Base-by-base conservation (phyloP, 2,888 invertebrate genomes). In the Maniola hyperantus region DNA sequence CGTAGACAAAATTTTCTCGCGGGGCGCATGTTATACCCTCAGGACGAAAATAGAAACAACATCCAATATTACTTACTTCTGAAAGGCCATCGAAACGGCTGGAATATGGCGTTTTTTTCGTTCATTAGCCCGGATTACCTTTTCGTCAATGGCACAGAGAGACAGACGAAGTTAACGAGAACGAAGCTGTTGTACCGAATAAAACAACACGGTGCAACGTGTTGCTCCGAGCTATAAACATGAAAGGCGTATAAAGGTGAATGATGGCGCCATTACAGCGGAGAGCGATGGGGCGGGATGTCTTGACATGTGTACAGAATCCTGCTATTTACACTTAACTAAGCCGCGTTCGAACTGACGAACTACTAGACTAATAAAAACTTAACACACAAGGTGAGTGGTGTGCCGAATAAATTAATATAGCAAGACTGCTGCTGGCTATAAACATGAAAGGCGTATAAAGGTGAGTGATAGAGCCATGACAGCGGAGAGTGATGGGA, bases 191-290 rank as follows among this genome's bases (percentile, higher is more conserved):
- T 36, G 50, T 50, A 59, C 36, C 36, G 33, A 68, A 66, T 58
- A 65, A 64, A 69, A 67, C 62, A 68, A 65, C 48, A 48, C 42
- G 55, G 36, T 59, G 42, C 61, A 70, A 66, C 68, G 64, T 68
- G 68, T 70, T 68, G 68, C 68, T 68, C 46, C 26, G 26, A 66
- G 68, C 63, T 57, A 46, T 70, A 64, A 55, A 65, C 68, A 66
- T 65, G 60, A 70, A 60, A 65, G 55, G 63, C 55, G 62, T 59
- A 58, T 62, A 63, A 64, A 61, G 53, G 66, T 66, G 66, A 68
- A 64, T 66, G 68, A 57, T 64, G 62, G 62, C 58, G 64, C 64
- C 68, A 68, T 70, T 64, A 68, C 36, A 64, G 64, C 57, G 34
- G 33, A 64, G 64, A 68, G 54, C 64, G 67, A 58, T 61, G 64